Percentiles rank a stretch among this genome's conserved stretches.
Conservation (phyloP, 2,113 vertebrate species). For the Carassius gibelio region DNA sequence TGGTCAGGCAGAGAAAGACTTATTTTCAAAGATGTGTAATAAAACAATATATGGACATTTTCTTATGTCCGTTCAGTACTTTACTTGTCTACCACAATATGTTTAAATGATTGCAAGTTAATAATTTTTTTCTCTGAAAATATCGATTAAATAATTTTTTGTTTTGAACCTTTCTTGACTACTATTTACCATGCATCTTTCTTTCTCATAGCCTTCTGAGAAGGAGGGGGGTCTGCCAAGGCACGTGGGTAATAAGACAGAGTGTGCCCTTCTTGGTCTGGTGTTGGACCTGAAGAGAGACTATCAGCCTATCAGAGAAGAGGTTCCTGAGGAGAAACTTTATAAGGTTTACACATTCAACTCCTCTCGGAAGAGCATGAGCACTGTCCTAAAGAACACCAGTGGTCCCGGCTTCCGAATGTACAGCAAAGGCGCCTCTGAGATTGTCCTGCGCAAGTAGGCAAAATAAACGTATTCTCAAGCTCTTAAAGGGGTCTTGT, state of each 20-base stretch:
- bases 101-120: not conserved
- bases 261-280: constrained; percentile 90
- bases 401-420: constrained; percentile 83
- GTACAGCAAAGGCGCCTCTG: constrained; percentile 98
- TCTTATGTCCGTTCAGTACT: not conserved
- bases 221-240: constrained; percentile 92
- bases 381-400: constrained; percentile 85
- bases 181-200: not conserved
- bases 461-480: not conserved
- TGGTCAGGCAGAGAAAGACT: not conserved
- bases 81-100: not conserved
- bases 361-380: constrained; percentile 96
- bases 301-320: constrained; percentile 89
- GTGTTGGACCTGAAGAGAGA: constrained; percentile 90
- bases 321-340: constrained; percentile 92
- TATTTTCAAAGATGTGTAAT: not conserved
- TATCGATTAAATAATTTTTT: not conserved
- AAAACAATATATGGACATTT: not conserved
- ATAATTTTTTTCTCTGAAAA: not conserved
- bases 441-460: constrained; percentile 95
- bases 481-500: not conserved
- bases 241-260: constrained; percentile 97
- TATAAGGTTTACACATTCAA: constrained; percentile 99
- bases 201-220: constrained; percentile 83
- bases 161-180: not conserved